Percentiles rank a stretch among this genome's conserved stretches.
Evolutionary conservation across 2,888 invertebrate genomes (phyloP).

Genomic region (Rhogogaster chlorosoma): DNA sequence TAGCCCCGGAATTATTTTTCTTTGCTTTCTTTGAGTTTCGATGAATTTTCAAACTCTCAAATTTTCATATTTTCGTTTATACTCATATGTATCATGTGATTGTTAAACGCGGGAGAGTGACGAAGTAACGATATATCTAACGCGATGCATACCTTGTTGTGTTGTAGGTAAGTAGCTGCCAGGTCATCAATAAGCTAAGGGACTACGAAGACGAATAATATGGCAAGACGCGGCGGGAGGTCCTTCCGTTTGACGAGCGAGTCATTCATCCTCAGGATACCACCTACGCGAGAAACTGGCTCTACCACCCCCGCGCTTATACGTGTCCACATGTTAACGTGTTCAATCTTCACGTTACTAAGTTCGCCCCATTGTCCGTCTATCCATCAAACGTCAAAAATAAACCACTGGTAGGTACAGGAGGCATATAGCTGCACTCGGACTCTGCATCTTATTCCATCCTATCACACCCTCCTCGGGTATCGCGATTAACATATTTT

Average conservation of each 20-base stretch:
- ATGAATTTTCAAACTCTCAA: too few relatives aligned
- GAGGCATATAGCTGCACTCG: not conserved
- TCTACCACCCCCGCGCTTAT: not conserved
- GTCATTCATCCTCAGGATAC: slow-evolving; percentile 76
- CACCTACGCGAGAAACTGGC: slow-evolving; percentile 71
- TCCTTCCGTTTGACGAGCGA: slow-evolving; percentile 77
- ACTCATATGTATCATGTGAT: not conserved
- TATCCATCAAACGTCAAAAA: slow-evolving; percentile 73
- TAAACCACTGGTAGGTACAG: slow-evolving; percentile 44
- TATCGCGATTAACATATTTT: not conserved
- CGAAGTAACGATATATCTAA: slow-evolving; percentile 34
- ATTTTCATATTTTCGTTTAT: not conserved
- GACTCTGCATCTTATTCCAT: not conserved
- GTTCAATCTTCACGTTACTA: slow-evolving; percentile 58
- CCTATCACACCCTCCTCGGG: not conserved
- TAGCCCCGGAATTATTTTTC: too few relatives aligned
- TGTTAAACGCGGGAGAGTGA: not conserved
- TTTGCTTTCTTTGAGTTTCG: too few relatives aligned
- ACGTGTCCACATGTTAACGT: slow-evolving; percentile 58
- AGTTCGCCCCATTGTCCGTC: slow-evolving; percentile 66
- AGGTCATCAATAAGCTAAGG: slow-evolving; percentile 74
- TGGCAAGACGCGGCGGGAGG: slow-evolving; percentile 76
- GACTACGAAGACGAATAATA: slow-evolving; percentile 69
- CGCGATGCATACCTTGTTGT: slow-evolving; percentile 66
- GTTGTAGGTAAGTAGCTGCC: slow-evolving; percentile 71